A percentile compares a stretch with the other conserved stretches of the same genome.
phyloP scores from a whole-genome alignment of 2,888 invertebrate genomes.

The Netelia fuscicornis region DNA sequence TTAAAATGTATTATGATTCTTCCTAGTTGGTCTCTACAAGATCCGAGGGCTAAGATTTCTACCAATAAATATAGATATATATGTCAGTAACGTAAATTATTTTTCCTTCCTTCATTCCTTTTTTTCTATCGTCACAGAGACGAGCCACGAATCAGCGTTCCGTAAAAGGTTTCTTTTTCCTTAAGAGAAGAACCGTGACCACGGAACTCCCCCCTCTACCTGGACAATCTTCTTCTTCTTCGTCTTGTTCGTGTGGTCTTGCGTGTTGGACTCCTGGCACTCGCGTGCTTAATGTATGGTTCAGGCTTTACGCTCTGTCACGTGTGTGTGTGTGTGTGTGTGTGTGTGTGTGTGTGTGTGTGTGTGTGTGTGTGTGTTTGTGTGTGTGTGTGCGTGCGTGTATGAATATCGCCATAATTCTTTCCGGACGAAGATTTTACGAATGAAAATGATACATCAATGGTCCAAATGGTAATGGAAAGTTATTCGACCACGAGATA shows the following conservation, averaged over 20 bases:
- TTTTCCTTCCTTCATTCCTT: constrained; percentile 28
- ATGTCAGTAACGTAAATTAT: not conserved
- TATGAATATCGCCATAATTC: not conserved
- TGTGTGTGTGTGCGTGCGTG: not conserved
- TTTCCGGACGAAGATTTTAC: constrained; percentile 16
- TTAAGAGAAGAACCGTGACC: constrained; percentile 48
- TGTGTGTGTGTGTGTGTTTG: no score
- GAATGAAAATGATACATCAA: not conserved
- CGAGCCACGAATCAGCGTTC: constrained; percentile 45
- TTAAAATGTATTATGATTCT: constrained; percentile 13
- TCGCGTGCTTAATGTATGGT: constrained; percentile 34
- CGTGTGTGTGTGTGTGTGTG: not conserved
- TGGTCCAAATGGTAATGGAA: not conserved
- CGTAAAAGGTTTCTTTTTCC: constrained; percentile 44
- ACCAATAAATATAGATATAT: not conserved
- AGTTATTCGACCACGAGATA: not conserved
- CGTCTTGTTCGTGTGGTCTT: constrained; percentile 1
- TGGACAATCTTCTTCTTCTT: not conserved
- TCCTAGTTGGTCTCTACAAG: not conserved
- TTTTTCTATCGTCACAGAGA: constrained; percentile 28
- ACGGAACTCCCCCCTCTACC: constrained; percentile 13
- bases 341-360: no score
- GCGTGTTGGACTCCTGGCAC: not conserved
- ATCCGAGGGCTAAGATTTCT: not conserved
- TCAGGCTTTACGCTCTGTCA: constrained; percentile 31